Base-by-base conservation (phyloP, 2,113 vertebrate species). In the Bettongia penicillata region DNA sequence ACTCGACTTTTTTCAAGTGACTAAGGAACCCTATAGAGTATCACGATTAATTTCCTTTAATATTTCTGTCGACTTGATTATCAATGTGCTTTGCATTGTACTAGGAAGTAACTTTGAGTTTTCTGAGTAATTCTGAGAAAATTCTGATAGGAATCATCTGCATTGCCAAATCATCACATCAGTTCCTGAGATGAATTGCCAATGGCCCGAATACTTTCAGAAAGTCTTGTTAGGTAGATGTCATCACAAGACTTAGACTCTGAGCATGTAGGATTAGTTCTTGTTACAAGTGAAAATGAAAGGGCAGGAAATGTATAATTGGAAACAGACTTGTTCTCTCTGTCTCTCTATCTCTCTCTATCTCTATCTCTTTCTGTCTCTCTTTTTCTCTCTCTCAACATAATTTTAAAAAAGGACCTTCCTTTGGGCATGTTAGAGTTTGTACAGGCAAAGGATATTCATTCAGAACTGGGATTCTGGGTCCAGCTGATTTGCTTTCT, bases 1-100 rank as follows among this genome's bases (percentile, higher is more conserved):
- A 91, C n/a, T 50, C 93, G 55, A 91, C n/a, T 49, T 84, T 89
- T 68, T 31, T 0, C 31, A 16, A 22, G 0, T 47, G 49, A n/a
- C 84, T 37, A 51, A 7, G 25, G 68, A 68, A 93, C 11, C 53
- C 31, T 97, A 47, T 90, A 53, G 6, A 94, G 14, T 11, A 53
- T 48, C 22, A n/a, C 68, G 90, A 93, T 95, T 91, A 92, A 95
- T 95, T 96, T 92, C 52, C 90, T 43, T 93, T 96, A 84, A 43
- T 24, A 50, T 90, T 84, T 90, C 90, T 10, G 10, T 48, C 90
- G 61, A 24, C 2, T 8, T 96, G 98, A 93, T 96, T 23, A 48
- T 55, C 93, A 51, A n/a, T 43, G 9, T 91, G 53, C 57, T 68
- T 92, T 16, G 14, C 48, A 95, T 95, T 93, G 53, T 53, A 43